phyloP scores from a whole-genome alignment of 2,888 invertebrate genomes.

The Eristalis pertinax region DNA sequence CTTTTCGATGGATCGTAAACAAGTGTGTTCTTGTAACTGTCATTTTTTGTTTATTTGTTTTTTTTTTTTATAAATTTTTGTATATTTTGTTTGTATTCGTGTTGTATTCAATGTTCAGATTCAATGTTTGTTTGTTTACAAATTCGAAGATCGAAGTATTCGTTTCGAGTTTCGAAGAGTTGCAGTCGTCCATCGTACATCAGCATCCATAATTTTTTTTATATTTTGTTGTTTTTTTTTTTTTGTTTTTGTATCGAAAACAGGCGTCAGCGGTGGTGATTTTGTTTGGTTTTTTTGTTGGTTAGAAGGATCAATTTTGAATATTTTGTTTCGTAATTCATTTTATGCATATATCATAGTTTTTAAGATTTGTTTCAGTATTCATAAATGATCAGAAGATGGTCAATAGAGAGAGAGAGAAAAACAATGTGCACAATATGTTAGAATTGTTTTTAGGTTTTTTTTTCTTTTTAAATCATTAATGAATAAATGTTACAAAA shows the following conservation, averaged over 20 bases:
- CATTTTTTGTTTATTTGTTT: neutral
- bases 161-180: conserved; percentile 41
- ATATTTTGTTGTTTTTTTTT: neutral
- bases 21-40: conserved; percentile 85
- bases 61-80: neutral
- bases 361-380: conserved; percentile 55
- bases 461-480: conserved; percentile 48
- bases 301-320: conserved; percentile 66
- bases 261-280: conserved; percentile 7
- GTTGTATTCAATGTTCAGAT: neutral
- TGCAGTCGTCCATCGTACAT: conserved; percentile 61
- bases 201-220: conserved; percentile 43
- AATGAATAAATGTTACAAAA: conserved; percentile 63
- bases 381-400: conserved; percentile 74
- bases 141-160: conserved; percentile 70
- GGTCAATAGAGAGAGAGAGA: conserved; percentile 76
- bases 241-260: conserved; percentile 67
- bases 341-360: conserved; percentile 69
- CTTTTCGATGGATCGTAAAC: conserved; percentile 94
- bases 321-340: conserved; percentile 70
- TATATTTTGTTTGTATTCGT: conserved; percentile 39
- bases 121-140: conserved; percentile 52
- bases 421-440: conserved; percentile 81
- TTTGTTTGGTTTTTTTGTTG: conserved; percentile 42
- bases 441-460: conserved; percentile 78